Conservation (phyloP, 2,797 vertebrate genomes). For the Neosilurus mollespiculum region DNA sequence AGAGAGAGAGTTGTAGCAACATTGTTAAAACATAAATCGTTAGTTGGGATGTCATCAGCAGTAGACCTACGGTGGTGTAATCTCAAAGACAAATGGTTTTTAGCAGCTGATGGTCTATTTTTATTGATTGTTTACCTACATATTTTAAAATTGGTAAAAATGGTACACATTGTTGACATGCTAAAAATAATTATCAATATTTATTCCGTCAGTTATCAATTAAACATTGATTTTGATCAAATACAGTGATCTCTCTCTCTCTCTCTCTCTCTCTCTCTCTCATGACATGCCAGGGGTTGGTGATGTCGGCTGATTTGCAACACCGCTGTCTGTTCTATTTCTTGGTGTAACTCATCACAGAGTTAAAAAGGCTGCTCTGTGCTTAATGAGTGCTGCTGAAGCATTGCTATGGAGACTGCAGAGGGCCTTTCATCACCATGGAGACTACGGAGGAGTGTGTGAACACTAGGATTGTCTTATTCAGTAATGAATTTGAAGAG, state of each 20-base stretch:
- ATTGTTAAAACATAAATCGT: no score
- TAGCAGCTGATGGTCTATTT: not conserved
- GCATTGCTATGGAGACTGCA: constrained; percentile 61
- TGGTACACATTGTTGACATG: not conserved
- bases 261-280: constrained; percentile 4
- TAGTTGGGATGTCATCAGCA: not conserved
- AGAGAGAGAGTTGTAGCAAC: no score
- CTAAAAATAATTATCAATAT: not conserved
- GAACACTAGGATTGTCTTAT: constrained; percentile 54
- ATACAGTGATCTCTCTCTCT: not conserved
- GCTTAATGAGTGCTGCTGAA: constrained; percentile 54
- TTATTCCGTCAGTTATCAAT: not conserved
- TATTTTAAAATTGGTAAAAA: not conserved
- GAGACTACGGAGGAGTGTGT: constrained; percentile 55
- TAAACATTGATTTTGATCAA: not conserved
- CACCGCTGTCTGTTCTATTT: constrained; percentile 9
- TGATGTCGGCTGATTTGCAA: not conserved
- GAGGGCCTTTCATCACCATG: constrained; percentile 63
- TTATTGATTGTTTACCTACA: not conserved
- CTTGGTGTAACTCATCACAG: constrained; percentile 37
- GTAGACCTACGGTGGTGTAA: not conserved
- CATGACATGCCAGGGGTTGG: not conserved
- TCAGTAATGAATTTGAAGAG: constrained; percentile 40
- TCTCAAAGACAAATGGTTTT: not conserved
- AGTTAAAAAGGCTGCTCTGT: constrained; percentile 40